Evolutionary conservation across 2,113 vertebrate species (phyloP).

Genomic region (Atrichornis clamosus): DNA sequence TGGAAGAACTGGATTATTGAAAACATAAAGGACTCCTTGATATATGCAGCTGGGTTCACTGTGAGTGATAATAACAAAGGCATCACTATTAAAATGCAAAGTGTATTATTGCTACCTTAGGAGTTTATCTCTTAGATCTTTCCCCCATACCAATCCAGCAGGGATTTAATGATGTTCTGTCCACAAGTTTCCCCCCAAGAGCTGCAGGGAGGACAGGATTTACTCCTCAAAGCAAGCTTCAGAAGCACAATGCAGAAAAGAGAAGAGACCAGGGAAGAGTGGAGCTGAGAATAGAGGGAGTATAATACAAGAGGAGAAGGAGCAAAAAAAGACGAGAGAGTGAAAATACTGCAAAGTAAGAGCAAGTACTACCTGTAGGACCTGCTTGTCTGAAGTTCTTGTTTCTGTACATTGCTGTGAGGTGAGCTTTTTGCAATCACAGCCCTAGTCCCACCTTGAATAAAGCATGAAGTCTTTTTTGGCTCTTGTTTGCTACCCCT

Average conservation of each 20-base stretch:
- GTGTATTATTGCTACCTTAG: conserved; percentile 6
- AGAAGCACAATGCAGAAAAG: not conserved
- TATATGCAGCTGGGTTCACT: not conserved
- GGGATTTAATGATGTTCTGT: conserved; percentile 49
- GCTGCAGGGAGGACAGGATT: not conserved
- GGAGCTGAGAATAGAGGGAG: not conserved
- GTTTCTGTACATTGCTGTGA: not conserved
- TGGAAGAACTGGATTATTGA: conserved; percentile 38
- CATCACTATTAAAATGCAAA: conserved; percentile 27
- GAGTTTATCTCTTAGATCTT: conserved; percentile 26
- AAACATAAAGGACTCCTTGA: conserved; percentile 34
- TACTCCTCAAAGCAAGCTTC: conserved; percentile 26
- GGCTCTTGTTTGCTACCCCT: not conserved
- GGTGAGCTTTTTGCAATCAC: not conserved
- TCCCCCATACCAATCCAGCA: not conserved
- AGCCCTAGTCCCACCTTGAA: not conserved
- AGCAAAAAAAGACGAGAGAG: not conserved
- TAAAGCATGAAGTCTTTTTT: not conserved
- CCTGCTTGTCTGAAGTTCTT: not conserved
- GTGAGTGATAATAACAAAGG: not conserved
- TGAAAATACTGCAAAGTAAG: not conserved
- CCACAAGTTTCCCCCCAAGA: not conserved
- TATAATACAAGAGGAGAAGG: not conserved
- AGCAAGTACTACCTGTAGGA: not conserved
- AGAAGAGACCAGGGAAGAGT: not conserved